Percentiles rank a stretch among this genome's conserved stretches.
Evolutionary conservation across 2,888 invertebrate species (phyloP).

Genomic region (Ichneumoninae sp.): DNA sequence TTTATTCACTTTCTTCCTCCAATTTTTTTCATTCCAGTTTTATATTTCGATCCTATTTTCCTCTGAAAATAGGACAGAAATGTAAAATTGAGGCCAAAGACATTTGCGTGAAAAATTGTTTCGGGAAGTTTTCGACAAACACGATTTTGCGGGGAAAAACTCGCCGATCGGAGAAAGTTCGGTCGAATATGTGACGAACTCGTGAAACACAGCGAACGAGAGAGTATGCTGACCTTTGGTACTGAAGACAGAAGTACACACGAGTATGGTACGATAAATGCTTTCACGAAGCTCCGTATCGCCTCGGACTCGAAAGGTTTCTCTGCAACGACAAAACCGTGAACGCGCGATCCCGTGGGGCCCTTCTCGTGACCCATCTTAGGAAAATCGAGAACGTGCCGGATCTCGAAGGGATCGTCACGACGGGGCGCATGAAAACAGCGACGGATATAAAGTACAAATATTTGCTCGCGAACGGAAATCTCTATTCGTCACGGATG

Average conservation of each 20-base stretch:
- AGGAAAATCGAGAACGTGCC: constrained; percentile 38
- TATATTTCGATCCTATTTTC: too few relatives aligned
- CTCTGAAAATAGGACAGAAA: too few relatives aligned
- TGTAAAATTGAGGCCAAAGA: too few relatives aligned
- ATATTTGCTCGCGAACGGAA: constrained; percentile 59
- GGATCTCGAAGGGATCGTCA: constrained; percentile 56
- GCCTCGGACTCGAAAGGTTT: constrained; percentile 34
- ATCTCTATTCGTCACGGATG: constrained; percentile 57
- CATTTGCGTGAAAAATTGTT: too few relatives aligned
- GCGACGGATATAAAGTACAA: constrained; percentile 41
- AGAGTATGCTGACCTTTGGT: constrained; percentile 49
- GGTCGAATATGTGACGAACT: constrained; percentile 53
- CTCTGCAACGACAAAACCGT: constrained; percentile 33
- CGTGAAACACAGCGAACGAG: constrained; percentile 47
- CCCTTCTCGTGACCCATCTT: constrained; percentile 55
- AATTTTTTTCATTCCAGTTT: too few relatives aligned
- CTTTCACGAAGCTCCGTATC: constrained; percentile 11
- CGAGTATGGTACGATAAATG: neutral
- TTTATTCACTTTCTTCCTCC: too few relatives aligned
- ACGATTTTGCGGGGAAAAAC: neutral
- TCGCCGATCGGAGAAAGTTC: constrained; percentile 40
- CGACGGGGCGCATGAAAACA: constrained; percentile 41
- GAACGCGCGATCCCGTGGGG: constrained; percentile 28
- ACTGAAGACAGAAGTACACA: neutral
- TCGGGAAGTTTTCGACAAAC: too few relatives aligned